Evolutionary conservation across 2,888 invertebrate species (phyloP), one percentile per base, ranked within the genome.

Genomic region (Macropis europaea): DNA sequence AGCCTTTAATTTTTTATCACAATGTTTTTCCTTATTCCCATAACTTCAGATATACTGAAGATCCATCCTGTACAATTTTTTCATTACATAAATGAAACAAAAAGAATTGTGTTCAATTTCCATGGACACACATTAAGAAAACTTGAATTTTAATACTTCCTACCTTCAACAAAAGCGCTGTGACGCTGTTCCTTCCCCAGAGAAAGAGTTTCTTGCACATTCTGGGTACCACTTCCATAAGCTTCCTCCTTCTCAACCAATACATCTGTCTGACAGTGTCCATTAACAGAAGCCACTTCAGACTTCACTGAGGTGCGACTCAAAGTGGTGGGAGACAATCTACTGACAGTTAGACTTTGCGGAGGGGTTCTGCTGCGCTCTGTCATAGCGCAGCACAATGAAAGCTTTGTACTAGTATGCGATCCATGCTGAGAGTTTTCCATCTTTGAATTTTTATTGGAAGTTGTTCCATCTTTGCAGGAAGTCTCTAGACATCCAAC

Each of bases 341-440:
- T 82, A 59, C 86, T 86, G 4, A 82, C 84, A 6, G 87, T 89
- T 32, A 89, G 79, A 67, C 89, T 88, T 73, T 89, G 90, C 1
- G 90, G 86, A 0, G 90, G 90, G 3, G 90, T 90, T 75, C 88
- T 83, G 63, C 90, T 88, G 26, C 90, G 86, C 73, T 91, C 90
- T 1, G 91, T 91, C 84, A 90, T 90, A 1, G 91, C 90, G 68
- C 91, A 91, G 71, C 91, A 91, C 11, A 90, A 79, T 1, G 89
- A 88, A 38, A 89, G 74, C 66, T 88, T 89, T 30, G 88, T 88
- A 73, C 88, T 89, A 6, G 89, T 88, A 36, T 88, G 82, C 11
- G 89, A 89, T 48, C 86, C 84, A 28, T 88, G 86, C 28, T 88
- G 87, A 0, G 88, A 89, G 63, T 81, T 84, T 47, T 89, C 88